Base-by-base conservation (phyloP, 2,797 vertebrate genomes). In the Pipistrellus pygmaeus region DNA sequence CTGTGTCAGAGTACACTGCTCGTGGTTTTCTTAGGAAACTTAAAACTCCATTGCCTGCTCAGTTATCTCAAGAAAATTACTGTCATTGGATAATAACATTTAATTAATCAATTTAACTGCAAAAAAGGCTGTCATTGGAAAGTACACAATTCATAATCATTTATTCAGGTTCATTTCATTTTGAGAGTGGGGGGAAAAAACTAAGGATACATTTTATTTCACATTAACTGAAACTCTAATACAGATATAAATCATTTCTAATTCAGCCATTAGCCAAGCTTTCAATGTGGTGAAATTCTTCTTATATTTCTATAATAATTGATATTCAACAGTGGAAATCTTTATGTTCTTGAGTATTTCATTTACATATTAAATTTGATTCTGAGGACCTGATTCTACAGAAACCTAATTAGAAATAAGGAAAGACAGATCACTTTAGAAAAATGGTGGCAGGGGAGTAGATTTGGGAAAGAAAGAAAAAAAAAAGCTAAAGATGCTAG, bases 21-120 rank as follows among this genome's bases (percentile, higher is more conserved):
- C 10, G 88, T 89, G 66, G 44, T 91, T 95, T 93, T 60, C 69
- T 89, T 77, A 76, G 60, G 55, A 86, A 96, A 93, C 46, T 68
- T 91, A 95, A 95, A 95, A 88, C 12, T 90, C 78, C 46, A 15
- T 82, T 18, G 13, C 68, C 21, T 82, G 32, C 55, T 96, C 90
- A 94, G 66, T 97, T 97, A 91, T 85, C 62, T 96, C 66, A 94
- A 97, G 72, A 62, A 92, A 97, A 97, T 82, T 30, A 93, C 55
- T 89, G 91, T 97, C 32, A 64, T 88, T 62, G 17, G 23, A 81
- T 95, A 17, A 81, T 96, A 91, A 27, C 25, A 32, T 95, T 93
- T 97, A 94, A 97, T 96, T 94, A 93, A 92, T 95, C 90, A 94
- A 64, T 76, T 73, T 35, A 83, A 95, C 35, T 68, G 25, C 84